These are phyloP conservation scores for Phoebastria nigripes DNA, from an alignment of 2,797 vertebrate species.

Conservation along the genomic window DNA sequence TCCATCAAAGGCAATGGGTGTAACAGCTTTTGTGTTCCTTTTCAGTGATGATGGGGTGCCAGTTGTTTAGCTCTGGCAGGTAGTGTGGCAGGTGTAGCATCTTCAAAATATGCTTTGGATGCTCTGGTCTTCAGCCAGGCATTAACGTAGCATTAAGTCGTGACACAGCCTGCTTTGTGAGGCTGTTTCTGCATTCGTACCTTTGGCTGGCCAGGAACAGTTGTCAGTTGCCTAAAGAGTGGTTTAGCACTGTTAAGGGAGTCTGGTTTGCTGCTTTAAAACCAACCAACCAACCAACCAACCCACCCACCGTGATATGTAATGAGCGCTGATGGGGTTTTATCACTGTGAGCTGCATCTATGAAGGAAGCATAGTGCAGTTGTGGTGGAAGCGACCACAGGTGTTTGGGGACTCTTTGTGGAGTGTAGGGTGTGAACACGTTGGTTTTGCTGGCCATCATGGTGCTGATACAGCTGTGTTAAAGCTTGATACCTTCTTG, in stretches of 20 bases:
- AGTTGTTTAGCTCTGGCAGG: background rate
- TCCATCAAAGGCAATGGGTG: background rate
- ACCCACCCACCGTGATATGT: background rate
- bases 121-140: background rate
- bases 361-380: background rate
- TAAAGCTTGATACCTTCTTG: background rate
- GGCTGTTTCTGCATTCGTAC: background rate
- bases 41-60: background rate
- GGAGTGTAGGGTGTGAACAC: background rate
- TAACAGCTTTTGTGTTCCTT: background rate
- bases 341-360: background rate
- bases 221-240: background rate
- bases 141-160: rapidly evolving
- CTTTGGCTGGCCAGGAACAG: background rate
- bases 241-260: background rate
- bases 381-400: background rate
- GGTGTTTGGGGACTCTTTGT: background rate
- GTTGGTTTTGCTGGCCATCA: background rate
- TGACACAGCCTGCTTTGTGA: background rate
- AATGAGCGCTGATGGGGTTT: background rate
- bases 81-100: background rate
- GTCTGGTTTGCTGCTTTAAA: background rate
- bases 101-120: background rate
- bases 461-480: background rate
- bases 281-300: background rate